A percentile compares a stretch with the other conserved stretches of the same genome.
These are phyloP conservation scores for Isoperla grammatica DNA, from an alignment of 2,888 invertebrate genomes.

Conservation along the genomic window DNA sequence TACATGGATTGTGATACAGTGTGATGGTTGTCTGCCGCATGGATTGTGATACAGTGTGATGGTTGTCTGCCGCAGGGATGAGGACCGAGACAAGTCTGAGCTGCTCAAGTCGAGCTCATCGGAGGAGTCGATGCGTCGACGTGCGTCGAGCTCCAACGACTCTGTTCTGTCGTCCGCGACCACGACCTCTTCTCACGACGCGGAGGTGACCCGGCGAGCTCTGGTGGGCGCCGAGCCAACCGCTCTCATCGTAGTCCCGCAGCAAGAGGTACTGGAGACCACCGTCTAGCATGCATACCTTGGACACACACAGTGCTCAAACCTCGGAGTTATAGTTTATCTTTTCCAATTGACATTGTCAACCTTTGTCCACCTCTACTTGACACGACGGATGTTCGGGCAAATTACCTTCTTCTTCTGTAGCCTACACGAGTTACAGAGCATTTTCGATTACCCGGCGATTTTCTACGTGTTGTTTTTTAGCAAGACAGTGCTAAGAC, in stretches of 20 bases:
- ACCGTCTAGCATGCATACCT: conserved; percentile 50
- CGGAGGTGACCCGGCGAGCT: conserved; percentile 25
- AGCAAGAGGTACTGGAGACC: conserved; percentile 61
- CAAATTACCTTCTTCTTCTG: no score
- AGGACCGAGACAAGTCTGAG: conserved; percentile 56
- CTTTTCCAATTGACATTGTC: no score
- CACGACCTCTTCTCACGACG: conserved; percentile 30
- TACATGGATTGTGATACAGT: no score
- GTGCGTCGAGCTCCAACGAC: conserved; percentile 56
- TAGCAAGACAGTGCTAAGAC: no score
- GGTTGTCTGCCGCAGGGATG: conserved; percentile 53
- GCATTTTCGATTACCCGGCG: no score
- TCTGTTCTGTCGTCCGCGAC: conserved; percentile 52
- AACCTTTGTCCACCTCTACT: no score
- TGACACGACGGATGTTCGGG: no score
- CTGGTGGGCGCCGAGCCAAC: conserved; percentile 18
- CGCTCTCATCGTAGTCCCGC: conserved; percentile 23
- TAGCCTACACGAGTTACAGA: no score
- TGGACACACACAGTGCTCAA: background rate
- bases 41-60: no score
- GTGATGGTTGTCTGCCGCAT: no score
- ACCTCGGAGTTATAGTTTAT: no score
- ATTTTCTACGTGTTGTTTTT: no score
- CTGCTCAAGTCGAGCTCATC: conserved; percentile 51
- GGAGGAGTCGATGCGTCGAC: conserved; percentile 55